Base-by-base conservation (phyloP, 1,140 invertebrate species). In the Hycleus phaleratus region DNA sequence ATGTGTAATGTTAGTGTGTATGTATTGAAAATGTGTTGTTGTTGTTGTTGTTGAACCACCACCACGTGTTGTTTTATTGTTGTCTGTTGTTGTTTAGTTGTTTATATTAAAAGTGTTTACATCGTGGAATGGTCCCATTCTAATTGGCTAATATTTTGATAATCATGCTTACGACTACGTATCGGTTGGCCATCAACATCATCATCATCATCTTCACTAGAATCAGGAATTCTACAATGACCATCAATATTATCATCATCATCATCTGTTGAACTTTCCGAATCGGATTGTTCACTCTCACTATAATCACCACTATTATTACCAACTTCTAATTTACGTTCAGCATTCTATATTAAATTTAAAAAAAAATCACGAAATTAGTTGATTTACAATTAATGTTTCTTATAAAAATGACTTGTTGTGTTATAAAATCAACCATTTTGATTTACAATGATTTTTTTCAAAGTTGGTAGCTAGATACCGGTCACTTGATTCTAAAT, bases 41-140 rank as follows among this genome's bases (percentile, higher is more conserved):
- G 18, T 18, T 18, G 18, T 18, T 18, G 18, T 18, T 18, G 18
- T 18, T 12, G 12, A 12, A 12, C 12, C 12, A 12, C 12, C 12
- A 12, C 12, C 32, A 5, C 4, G 25, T 53, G 32, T 53, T 44
- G 12, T 51, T 40, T 11, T 6, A 18, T 43, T 52, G 49, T 11
- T 32, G 4, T 4, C 3, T 12, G 49, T 40, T 24, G 38, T 47
- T 52, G 12, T 48, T 48, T 18, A 18, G 18, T 18, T 18, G 18
- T 18, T 18, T 18, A 18, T 18, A 18, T 18, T 1, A 18, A 18
- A 18, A 1, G 18, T 18, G 18, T 46, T 82, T 84, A 83, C 80
- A 84, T 84, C 54, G 81, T 85, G 72, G 81, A 81, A 75, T 84
- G 82, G 71, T 85, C 83, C 83, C 83, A 85, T 73, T 85, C 83